Conservation (phyloP, 2,113 vertebrate species). For the Pyrgilauda ruficollis region DNA sequence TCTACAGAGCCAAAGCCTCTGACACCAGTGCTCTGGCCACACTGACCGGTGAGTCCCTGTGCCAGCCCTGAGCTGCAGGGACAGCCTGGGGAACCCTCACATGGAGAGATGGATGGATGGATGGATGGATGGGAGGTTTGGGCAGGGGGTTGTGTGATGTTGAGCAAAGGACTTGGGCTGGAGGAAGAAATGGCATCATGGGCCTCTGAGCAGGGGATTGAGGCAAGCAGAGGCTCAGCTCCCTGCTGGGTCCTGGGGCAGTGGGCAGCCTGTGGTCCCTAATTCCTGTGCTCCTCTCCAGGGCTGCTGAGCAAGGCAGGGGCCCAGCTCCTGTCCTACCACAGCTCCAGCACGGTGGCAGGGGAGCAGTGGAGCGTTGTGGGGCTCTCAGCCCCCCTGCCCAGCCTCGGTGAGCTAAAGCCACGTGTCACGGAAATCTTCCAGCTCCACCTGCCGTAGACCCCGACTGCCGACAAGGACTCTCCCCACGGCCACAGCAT, state of each 20-base stretch:
- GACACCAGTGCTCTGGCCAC: conserved; percentile 69
- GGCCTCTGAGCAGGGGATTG: not conserved
- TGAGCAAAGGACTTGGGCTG: not conserved
- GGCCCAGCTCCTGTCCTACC: conserved; percentile 83
- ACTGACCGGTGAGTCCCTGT: conserved; percentile 74
- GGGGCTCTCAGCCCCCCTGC: conserved; percentile 77
- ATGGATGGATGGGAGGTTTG: not conserved
- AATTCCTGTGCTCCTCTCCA: conserved; percentile 43
- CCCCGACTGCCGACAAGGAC: accelerated
- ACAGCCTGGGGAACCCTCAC: accelerated
- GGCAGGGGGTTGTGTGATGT: not conserved
- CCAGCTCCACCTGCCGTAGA: conserved; percentile 79
- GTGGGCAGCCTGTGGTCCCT: not conserved
- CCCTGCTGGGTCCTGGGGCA: not conserved
- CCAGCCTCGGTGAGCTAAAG: conserved; percentile 75
- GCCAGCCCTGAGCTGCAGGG: accelerated
- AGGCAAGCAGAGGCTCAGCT: not conserved
- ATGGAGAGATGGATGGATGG: not conserved
- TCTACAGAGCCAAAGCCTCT: conserved; percentile 76
- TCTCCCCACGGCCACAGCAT: accelerated
- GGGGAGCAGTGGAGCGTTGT: conserved; percentile 83
- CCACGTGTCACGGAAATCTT: conserved; percentile 72
- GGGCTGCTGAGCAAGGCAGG: conserved; percentile 78
- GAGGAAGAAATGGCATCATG: accelerated
- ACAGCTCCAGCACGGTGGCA: conserved; percentile 65